These are phyloP conservation scores for Trinectes maculatus DNA, from an alignment of 2,113 vertebrate species.

Conservation along the genomic window DNA sequence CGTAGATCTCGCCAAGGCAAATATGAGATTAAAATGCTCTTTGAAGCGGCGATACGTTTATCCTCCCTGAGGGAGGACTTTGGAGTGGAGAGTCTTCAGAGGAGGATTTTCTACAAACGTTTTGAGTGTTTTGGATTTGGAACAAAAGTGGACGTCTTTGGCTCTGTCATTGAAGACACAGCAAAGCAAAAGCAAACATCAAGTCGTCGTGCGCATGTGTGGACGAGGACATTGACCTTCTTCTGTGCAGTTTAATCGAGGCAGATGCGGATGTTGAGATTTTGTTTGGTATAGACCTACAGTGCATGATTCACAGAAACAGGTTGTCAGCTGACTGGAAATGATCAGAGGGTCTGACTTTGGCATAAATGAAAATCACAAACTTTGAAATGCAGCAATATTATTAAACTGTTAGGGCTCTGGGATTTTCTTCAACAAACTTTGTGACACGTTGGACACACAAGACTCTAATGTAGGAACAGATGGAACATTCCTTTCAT, in stretches of 20 bases:
- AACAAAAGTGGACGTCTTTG: slow-evolving; percentile 2
- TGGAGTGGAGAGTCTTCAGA: background rate
- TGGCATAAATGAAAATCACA: background rate
- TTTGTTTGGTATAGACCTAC: background rate
- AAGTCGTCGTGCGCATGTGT: background rate
- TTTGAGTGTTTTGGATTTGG: slow-evolving; percentile 17
- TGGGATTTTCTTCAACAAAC: too few relatives aligned
- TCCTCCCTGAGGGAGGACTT: slow-evolving; percentile 21
- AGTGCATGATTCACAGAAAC: slow-evolving; percentile 17
- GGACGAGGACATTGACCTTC: background rate
- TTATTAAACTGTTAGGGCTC: too few relatives aligned
- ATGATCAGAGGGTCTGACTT: slow-evolving; percentile 13
- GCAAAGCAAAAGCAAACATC: background rate
- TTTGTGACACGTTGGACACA: too few relatives aligned
- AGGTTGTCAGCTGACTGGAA: slow-evolving; percentile 5
- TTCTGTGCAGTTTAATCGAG: slow-evolving; percentile 6
- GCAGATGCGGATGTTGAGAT: slow-evolving; percentile 26
- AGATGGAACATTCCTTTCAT: too few relatives aligned
- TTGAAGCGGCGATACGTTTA: slow-evolving; percentile 44
- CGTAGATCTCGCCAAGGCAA: slow-evolving; percentile 36
- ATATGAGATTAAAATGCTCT: slow-evolving; percentile 54
- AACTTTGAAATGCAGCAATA: background rate
- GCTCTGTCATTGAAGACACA: background rate
- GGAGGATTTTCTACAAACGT: slow-evolving; percentile 1
- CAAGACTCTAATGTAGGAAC: too few relatives aligned